Evolutionary conservation across 2,797 vertebrate genomes (phyloP).

Genomic region (Peromyscus melanophrys): DNA sequence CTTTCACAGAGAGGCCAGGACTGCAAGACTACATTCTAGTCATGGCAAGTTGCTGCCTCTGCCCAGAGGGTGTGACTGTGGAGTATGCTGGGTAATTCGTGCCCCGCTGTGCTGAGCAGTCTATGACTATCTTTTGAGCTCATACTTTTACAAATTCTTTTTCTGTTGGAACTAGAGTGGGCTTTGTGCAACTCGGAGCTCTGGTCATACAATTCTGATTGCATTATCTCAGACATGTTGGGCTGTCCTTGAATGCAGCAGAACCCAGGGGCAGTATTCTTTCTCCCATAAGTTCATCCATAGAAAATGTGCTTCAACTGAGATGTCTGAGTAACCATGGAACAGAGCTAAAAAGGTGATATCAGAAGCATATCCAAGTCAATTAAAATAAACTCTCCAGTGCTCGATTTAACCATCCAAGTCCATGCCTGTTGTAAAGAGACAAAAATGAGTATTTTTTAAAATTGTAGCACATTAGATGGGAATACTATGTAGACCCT

Average conservation of each 20-base stretch:
- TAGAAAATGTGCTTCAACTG: conserved; percentile 23
- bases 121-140: conserved; percentile 4
- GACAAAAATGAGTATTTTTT: not conserved
- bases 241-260: not conserved
- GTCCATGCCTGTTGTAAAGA: not conserved
- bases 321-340: not conserved
- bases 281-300: not conserved
- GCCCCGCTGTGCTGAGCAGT: not conserved
- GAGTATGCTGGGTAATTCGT: not conserved
- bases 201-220: not conserved
- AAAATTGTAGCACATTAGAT: not conserved
- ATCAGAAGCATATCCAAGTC: not conserved
- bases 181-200: not conserved
- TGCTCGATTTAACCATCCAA: not conserved
- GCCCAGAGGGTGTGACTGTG: not conserved
- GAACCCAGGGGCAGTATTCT: not conserved
- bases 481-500: not conserved
- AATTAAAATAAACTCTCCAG: conserved; percentile 34
- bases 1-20: not conserved
- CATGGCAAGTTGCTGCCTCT: not conserved
- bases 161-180: conserved; percentile 38
- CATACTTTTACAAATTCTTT: not conserved
- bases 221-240: not conserved
- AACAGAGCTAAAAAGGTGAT: not conserved
- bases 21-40: not conserved